A percentile compares a stretch with the other conserved stretches of the same genome.
Conservation (phyloP, 2,113 vertebrate species). For the Motacilla tschutschensis region DNA sequence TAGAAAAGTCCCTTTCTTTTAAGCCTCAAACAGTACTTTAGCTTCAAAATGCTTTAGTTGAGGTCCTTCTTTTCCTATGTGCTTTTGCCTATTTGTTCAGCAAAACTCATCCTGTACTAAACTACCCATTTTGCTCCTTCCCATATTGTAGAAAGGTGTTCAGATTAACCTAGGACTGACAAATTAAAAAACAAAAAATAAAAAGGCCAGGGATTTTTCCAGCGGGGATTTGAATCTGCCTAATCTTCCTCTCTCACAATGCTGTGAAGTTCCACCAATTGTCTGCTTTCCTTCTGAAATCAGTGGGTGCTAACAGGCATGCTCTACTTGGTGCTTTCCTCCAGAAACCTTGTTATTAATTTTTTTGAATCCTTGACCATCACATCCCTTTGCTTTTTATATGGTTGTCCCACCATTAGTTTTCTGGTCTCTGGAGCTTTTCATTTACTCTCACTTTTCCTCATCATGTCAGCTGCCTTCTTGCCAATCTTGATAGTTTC, state of each 20-base stretch:
- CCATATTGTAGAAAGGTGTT: neutral
- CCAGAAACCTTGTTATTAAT: rapidly evolving
- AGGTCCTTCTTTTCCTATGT: neutral
- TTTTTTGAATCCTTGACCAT: neutral
- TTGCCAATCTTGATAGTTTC: neutral
- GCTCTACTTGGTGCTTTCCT: neutral
- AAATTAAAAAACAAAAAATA: neutral
- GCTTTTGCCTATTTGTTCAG: neutral
- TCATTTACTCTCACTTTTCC: neutral
- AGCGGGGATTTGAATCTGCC: neutral
- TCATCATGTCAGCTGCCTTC: neutral
- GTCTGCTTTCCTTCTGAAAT: neutral
- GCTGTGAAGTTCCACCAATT: neutral
- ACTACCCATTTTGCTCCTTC: neutral
- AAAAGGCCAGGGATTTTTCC: neutral
- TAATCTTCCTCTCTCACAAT: neutral
- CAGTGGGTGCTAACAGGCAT: neutral
- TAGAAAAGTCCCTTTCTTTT: neutral
- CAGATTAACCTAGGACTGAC: neutral
- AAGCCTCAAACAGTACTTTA: neutral
- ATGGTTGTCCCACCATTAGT: neutral
- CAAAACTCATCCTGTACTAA: neutral
- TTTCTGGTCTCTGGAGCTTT: neutral
- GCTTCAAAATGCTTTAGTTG: neutral
- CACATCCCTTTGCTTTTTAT: rapidly evolving